Evolutionary conservation across 1,140 invertebrate genomes (phyloP), one percentile per base, ranked within the genome.

Genomic region (Anagrus nilaparvatae): DNA sequence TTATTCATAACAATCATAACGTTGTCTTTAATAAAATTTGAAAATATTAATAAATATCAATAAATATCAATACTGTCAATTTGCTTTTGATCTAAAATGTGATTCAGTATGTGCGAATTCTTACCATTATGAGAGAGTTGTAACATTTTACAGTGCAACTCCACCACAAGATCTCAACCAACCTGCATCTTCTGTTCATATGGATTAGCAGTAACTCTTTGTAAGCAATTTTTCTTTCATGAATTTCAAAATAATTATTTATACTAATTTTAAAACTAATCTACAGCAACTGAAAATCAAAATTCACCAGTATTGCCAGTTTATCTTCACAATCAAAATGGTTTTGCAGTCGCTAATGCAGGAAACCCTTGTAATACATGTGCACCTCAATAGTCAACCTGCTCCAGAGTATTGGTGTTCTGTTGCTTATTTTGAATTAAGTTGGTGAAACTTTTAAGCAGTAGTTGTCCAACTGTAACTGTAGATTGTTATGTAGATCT

Each of bases 401-500:
- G 81, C 87, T 16, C 94, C n/a, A n/a, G n/a, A n/a, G n/a, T n/a
- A n/a, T n/a, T n/a, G n/a, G n/a, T n/a, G n/a, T n/a, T n/a, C n/a
- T n/a, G n/a, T n/a, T n/a, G n/a, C n/a, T n/a, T n/a, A n/a, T n/a
- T n/a, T n/a, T n/a, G n/a, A n/a, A n/a, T 16, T 92, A 97, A 71
- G 92, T 98, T 34, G 94, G 96, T 6, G 95, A 99, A 64, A 97
- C 91, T 0, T 98, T 99, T 57, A 99, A 99, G 89, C 7, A 93
- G 89, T 32, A 82, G 84, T 50, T 87, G 88, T 62, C 86, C 86
- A 24, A 89, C 87, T 55, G 92, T 99, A 3, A 95, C 87, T 19
- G 77, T 99, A n/a, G 96, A 99, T 67, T 96, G 96, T 8, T 98
- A 98, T 58, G 95, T 97, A 3, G 94, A 99, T 73, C 95, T 72